phyloP scores from a whole-genome alignment of 2,113 vertebrate species.

The Sisor rabdophorus region DNA sequence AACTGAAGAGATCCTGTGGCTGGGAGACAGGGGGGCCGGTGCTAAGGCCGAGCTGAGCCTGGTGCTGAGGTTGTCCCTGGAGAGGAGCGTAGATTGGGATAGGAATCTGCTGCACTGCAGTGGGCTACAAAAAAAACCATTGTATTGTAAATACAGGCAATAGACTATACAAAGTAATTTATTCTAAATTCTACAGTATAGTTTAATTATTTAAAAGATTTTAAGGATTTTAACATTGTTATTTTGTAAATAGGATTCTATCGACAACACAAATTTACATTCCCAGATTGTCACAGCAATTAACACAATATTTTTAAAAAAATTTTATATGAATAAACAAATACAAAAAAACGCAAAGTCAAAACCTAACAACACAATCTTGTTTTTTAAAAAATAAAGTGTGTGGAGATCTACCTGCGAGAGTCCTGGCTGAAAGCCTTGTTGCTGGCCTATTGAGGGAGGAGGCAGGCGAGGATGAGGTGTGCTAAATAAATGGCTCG shows the following conservation, averaged over 20 bases:
- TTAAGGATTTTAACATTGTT: no score
- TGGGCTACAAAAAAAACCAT: constrained; percentile 68
- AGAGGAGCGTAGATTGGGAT: constrained; percentile 95
- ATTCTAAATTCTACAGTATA: not conserved
- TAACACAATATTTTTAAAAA: no score
- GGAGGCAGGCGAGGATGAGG: constrained; percentile 90
- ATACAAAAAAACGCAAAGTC: not conserved
- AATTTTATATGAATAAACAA: not conserved
- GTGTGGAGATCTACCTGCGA: constrained; percentile 80
- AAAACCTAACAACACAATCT: no score
- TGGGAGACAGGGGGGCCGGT: constrained; percentile 90
- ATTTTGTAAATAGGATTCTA: no score
- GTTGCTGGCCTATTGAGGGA: constrained; percentile 89
- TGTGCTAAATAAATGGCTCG: constrained; percentile 91
- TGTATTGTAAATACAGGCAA: not conserved
- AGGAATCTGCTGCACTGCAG: constrained; percentile 93
- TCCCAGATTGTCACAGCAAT: no score
- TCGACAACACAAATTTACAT: no score
- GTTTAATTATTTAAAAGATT: no score
- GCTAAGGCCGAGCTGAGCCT: constrained; percentile 84
- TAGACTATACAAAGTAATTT: not conserved
- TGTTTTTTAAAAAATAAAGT: no score
- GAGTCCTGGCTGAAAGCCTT: constrained; percentile 93
- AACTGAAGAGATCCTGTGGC: constrained; percentile 91
- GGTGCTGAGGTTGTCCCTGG: constrained; percentile 86